These are phyloP conservation scores for Sebastes wilsoni DNA, from an alignment of 2,797 vertebrate genomes.

Conservation along the genomic window DNA sequence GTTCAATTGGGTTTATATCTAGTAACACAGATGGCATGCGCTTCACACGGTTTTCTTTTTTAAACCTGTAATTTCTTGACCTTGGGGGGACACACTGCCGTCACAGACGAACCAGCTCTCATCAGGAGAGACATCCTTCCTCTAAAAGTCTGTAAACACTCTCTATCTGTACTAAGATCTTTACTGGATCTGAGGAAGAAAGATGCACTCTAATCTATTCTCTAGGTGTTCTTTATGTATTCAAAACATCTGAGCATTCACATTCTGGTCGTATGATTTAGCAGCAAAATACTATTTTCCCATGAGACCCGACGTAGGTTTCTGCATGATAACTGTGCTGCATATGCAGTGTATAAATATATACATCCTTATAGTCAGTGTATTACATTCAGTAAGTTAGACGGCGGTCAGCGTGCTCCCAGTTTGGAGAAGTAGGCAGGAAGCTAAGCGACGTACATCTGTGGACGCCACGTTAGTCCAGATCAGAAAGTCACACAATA, in stretches of 20 bases:
- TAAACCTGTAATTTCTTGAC: background rate
- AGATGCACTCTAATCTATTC: background rate
- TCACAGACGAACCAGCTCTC: background rate
- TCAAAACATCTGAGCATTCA: background rate
- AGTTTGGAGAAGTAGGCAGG: background rate
- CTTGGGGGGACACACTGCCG: background rate
- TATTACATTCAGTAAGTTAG: background rate
- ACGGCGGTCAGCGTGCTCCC: background rate
- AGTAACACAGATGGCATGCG: background rate
- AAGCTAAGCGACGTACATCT: background rate
- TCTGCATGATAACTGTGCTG: background rate
- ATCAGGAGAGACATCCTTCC: background rate
- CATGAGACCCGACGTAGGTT: background rate
- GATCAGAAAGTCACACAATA: background rate
- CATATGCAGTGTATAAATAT: background rate
- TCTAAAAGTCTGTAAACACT: background rate
- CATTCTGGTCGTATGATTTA: background rate
- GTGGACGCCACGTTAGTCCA: background rate
- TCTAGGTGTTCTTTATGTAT: background rate
- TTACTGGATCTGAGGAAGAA: background rate
- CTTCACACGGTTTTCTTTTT: background rate
- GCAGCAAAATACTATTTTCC: background rate
- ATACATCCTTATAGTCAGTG: background rate
- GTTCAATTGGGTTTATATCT: slow-evolving; percentile 14
- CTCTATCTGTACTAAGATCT: background rate